phyloP scores from a whole-genome alignment of 2,888 invertebrate species.

The Phaedon cochleariae region DNA sequence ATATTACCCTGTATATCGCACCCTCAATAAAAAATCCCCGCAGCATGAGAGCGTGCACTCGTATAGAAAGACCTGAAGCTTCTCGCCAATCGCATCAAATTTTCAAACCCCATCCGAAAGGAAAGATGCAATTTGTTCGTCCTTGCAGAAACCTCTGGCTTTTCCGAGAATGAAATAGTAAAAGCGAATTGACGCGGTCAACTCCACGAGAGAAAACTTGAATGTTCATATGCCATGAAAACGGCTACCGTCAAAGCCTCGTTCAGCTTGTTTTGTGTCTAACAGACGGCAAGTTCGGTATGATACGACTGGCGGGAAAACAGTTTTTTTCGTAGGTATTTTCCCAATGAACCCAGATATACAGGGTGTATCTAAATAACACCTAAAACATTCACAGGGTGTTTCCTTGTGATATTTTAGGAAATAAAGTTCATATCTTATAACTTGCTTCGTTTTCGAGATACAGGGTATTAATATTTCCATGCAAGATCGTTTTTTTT shows the following conservation, averaged over 20 bases:
- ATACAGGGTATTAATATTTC: no score
- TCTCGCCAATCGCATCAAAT: constrained; percentile 33
- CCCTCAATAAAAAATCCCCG: constrained; percentile 27
- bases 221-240: constrained; percentile 8
- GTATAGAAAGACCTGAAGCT: constrained; percentile 25
- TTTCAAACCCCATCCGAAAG: constrained; percentile 35
- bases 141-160: constrained; percentile 21
- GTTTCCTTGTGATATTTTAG: no score
- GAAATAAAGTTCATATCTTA: no score
- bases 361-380: no score
- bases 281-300: background rate
- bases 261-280: background rate
- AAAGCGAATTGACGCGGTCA: constrained; percentile 9
- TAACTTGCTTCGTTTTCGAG: no score
- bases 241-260: background rate
- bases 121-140: constrained; percentile 34
- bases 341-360: no score
- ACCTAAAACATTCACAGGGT: no score
- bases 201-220: background rate
- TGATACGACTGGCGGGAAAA: no score
- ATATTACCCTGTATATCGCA: constrained; percentile 29
- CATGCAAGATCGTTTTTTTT: no score
- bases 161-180: constrained; percentile 18
- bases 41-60: constrained; percentile 25
- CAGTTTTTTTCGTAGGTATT: no score